Percentiles rank a stretch among this genome's conserved stretches.
Conservation (phyloP, 2,888 invertebrate species). For the Cheilosia vernalis region DNA sequence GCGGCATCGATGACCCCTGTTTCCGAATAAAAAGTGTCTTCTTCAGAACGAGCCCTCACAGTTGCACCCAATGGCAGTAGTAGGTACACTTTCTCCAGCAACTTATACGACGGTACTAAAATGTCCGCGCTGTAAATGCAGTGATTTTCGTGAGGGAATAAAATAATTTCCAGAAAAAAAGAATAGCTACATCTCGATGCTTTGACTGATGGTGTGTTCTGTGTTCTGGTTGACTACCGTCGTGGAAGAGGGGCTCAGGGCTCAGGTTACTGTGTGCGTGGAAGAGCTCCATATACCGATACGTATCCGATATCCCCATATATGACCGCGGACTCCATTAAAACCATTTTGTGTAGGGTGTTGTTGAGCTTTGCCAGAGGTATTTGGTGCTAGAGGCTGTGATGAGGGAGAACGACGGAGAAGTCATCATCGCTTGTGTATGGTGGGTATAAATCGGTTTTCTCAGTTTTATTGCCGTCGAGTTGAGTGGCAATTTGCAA, state of each 20-base stretch:
- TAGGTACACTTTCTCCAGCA: slow-evolving; percentile 72
- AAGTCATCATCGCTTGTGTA: slow-evolving; percentile 38
- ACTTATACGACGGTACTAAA: slow-evolving; percentile 75
- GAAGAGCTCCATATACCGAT: slow-evolving; percentile 25
- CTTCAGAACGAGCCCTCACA: slow-evolving; percentile 24
- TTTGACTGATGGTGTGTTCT: slow-evolving; percentile 23
- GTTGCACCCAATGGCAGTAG: slow-evolving; percentile 58
- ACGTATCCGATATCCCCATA: slow-evolving; percentile 23
- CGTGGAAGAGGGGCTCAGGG: slow-evolving; percentile 9
- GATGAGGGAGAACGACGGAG: slow-evolving; percentile 24
- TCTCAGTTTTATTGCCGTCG: slow-evolving; percentile 57
- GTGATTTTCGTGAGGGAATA: slow-evolving; percentile 71
- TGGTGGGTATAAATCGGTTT: slow-evolving; percentile 41
- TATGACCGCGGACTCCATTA: slow-evolving; percentile 5
- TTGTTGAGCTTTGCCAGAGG: slow-evolving; percentile 36
- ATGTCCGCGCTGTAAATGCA: slow-evolving; percentile 67
- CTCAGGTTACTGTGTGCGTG: slow-evolving; percentile 44
- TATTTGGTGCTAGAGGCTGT: slow-evolving; percentile 45
- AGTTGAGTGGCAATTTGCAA: slow-evolving; percentile 56
- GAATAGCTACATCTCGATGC: slow-evolving; percentile 62
- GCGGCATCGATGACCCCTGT: slow-evolving; percentile 12
- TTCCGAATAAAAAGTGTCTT: slow-evolving; percentile 23
- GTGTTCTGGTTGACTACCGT: slow-evolving; percentile 46
- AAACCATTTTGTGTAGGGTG: slow-evolving; percentile 38
- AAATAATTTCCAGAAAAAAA: slow-evolving; percentile 51